These are phyloP conservation scores for Ferrisia virgata DNA, from an alignment of 2,888 invertebrate genomes.

Conservation along the genomic window DNA sequence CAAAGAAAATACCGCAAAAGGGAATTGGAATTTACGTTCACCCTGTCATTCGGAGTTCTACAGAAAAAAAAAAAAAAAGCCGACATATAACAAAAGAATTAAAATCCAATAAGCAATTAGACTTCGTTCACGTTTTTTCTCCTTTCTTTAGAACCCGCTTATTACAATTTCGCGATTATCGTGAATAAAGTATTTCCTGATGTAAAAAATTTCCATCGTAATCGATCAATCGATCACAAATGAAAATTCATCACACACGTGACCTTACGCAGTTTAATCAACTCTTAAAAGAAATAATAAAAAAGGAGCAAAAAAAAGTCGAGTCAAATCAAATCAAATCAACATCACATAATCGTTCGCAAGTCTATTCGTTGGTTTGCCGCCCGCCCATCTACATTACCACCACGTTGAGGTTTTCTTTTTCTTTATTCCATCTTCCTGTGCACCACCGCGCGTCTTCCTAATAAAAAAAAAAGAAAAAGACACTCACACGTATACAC, in stretches of 20 bases:
- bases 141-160: background rate
- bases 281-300: too few species aligned
- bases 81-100: background rate
- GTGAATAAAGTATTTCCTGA: background rate
- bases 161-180: background rate
- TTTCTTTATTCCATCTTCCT: background rate
- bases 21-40: background rate
- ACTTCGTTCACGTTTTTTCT: background rate
- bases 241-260: background rate
- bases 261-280: background rate
- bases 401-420: background rate
- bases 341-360: background rate
- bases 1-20: background rate
- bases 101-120: background rate
- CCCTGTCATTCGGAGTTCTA: background rate
- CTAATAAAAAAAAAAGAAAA: background rate
- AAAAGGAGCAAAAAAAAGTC: too few species aligned
- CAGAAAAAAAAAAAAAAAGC: background rate
- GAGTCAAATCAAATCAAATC: background rate
- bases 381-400: background rate
- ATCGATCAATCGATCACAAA: background rate
- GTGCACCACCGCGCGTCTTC: background rate
- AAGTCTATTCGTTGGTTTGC: background rate
- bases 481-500: too few species aligned
- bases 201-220: background rate